Evolutionary conservation across 1,140 invertebrate species (phyloP), one percentile per base, ranked within the genome.

Genomic region (Belonocnema kinseyi): DNA sequence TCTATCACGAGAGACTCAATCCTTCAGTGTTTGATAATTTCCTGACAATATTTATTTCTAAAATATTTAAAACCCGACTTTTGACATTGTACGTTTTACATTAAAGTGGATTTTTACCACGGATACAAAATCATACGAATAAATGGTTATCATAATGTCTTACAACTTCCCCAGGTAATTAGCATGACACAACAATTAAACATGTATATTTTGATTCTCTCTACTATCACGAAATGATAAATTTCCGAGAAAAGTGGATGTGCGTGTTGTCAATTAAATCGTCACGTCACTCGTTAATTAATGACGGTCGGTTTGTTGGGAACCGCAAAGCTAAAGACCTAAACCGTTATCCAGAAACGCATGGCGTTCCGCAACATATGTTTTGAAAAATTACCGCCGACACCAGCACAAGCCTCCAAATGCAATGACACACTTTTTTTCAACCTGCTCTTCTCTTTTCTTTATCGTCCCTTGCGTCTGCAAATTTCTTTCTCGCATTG

Each of bases 361-460:
- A 40, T 33, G 26, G 14, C 26, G 26, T 66, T 66, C 61, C 16
- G 26, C 33, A 40, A 66, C 61, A 66, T 40, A 66, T 66, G 61
- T 66, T 66, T 16, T 66, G 61, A 66, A 66, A 66, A 66, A 66
- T 66, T 66, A 66, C 61, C 61, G n/a, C 26, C 33, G 21, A 40
- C 61, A 40, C 61, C 21, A 66, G 26, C 61, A 66, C 33, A 66
- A 66, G 40, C 46, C 61, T 40, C 26, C 6, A 66, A 66, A 14
- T 40, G 26, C 26, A 66, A 66, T 26, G 26, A 26, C 12, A n/a
- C 7, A 46, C 40, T 66, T 66, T 66, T 40, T 66, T n/a, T n/a
- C 21, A 26, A 40, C 33, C 14, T 26, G 61, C 40, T 66, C 21
- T 14, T 14, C 40, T 66, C 12, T 66, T 66, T 66, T n/a, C 21